phyloP scores from a whole-genome alignment of 2,113 vertebrate genomes.

The Boulengeromyrus knoepffleri region DNA sequence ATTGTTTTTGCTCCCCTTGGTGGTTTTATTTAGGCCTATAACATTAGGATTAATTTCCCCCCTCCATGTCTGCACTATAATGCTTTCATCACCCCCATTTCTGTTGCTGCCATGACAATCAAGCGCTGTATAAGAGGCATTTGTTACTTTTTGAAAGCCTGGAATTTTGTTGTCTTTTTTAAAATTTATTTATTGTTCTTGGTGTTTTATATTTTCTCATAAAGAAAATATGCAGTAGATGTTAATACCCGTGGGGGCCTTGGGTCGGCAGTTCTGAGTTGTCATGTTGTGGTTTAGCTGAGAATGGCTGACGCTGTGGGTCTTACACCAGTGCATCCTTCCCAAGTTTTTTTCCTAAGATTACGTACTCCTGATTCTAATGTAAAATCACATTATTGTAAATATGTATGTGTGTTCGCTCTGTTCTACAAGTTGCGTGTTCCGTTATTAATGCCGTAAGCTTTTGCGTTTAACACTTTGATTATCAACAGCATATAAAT shows the following conservation, averaged over 20 bases:
- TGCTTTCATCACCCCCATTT: background rate
- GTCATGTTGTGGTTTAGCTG: background rate
- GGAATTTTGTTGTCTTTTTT: background rate
- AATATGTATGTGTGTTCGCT: conserved; percentile 39
- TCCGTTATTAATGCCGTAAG: conserved; percentile 12
- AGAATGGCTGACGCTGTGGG: conserved; percentile 14
- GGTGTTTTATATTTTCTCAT: conserved; percentile 6
- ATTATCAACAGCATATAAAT: conserved; percentile 6
- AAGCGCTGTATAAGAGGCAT: conserved; percentile 23
- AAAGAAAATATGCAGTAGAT: conserved; percentile 10
- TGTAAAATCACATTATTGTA: conserved; percentile 32
- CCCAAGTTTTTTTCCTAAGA: background rate
- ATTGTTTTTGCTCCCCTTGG: background rate
- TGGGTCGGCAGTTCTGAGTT: background rate
- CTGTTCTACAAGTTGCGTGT: conserved; percentile 20
- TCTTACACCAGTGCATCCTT: conserved; percentile 12
- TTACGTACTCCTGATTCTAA: background rate
- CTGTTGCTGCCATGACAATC: conserved; percentile 41
- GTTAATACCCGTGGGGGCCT: background rate
- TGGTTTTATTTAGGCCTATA: background rate
- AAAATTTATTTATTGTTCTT: conserved; percentile 12
- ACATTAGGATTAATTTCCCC: background rate
- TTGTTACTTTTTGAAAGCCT: conserved; percentile 20
- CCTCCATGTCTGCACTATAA: background rate
- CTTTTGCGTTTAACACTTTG: conserved; percentile 18